Conservation (phyloP, 2,797 vertebrate genomes). For the Okamejei kenojei region DNA sequence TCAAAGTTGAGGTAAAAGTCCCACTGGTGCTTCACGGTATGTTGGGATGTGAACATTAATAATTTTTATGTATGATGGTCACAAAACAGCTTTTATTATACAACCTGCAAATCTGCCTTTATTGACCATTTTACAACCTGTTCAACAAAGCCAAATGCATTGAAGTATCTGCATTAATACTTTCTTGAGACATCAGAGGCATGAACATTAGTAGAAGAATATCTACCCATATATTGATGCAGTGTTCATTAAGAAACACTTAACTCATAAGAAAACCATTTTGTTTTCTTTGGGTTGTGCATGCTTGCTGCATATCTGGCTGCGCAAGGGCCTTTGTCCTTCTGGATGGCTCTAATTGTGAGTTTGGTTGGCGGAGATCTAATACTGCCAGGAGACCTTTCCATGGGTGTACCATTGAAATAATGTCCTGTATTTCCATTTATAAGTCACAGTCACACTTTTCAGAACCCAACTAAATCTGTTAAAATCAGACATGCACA, state of each 20-base stretch:
- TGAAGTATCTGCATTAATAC: not conserved
- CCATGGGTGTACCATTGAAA: not conserved
- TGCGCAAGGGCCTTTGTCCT: too few relatives aligned
- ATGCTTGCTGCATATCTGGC: too few relatives aligned
- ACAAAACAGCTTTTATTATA: too few relatives aligned
- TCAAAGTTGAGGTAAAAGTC: too few relatives aligned
- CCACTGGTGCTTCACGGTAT: too few relatives aligned
- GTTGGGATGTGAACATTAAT: too few relatives aligned
- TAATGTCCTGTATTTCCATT: not conserved
- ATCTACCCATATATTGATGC: not conserved
- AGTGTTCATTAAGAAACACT: constrained; percentile 22
- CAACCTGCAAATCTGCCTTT: too few relatives aligned
- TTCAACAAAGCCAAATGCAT: not conserved
- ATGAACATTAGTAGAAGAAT: constrained; percentile 7
- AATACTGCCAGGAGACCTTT: not conserved
- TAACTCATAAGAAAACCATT: not conserved
- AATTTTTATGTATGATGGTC: too few relatives aligned
- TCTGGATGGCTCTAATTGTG: too few relatives aligned
- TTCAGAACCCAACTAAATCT: not conserved
- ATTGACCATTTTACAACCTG: not conserved
- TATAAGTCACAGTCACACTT: not conserved
- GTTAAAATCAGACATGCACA: not conserved
- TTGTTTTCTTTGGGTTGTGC: too few relatives aligned
- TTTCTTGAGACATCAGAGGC: not conserved
- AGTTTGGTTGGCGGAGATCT: too few relatives aligned